A percentile compares a stretch with the other conserved stretches of the same genome.
phyloP scores from a whole-genome alignment of 2,797 vertebrate species.

The Mormyrus hasselquistii region DNA sequence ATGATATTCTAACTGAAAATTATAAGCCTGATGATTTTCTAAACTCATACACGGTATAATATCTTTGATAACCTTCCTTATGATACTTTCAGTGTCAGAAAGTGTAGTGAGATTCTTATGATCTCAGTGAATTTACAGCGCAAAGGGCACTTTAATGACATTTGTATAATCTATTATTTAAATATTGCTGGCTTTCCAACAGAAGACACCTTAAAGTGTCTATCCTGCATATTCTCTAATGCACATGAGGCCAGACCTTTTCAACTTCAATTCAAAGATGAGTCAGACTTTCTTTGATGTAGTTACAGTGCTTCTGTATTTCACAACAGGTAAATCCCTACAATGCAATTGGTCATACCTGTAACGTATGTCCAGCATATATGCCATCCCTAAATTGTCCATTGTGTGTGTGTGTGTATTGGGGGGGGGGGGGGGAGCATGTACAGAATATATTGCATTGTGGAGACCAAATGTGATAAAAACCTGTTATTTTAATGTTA shows the following conservation, averaged over 20 bases:
- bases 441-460: background rate
- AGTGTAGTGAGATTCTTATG: background rate
- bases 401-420: background rate
- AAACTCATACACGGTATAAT: background rate
- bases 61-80: background rate
- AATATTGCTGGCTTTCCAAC: background rate
- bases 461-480: background rate
- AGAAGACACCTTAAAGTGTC: background rate
- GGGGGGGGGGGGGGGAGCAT: background rate
- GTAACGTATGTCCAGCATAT: background rate
- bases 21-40: background rate
- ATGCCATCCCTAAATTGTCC: background rate
- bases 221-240: background rate
- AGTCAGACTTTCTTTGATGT: background rate
- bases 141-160: background rate
- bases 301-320: background rate
- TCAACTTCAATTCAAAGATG: background rate
- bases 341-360: background rate
- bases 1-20: background rate
- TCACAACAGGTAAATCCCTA: background rate
- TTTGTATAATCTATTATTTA: background rate
- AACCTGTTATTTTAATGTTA: background rate
- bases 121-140: background rate
- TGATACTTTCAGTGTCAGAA: background rate
- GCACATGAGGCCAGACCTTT: background rate